These are phyloP conservation scores for Podabrus alpinus DNA, from an alignment of 2,888 invertebrate genomes.

Conservation along the genomic window DNA sequence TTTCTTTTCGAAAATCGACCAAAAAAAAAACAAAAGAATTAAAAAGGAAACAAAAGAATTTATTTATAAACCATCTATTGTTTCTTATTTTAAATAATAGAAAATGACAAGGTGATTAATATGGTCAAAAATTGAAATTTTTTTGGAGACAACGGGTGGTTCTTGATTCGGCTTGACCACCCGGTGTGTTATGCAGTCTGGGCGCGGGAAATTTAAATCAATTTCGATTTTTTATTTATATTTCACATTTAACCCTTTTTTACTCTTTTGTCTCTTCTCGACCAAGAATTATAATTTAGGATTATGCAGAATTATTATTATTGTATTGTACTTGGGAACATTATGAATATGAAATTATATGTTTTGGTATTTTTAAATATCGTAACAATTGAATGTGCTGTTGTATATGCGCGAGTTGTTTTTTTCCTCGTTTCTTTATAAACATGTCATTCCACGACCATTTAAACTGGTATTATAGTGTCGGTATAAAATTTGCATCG, in stretches of 20 bases:
- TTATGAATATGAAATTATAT: conserved; percentile 55
- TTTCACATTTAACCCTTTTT: conserved; percentile 13
- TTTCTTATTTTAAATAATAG: conserved; percentile 52
- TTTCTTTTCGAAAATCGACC: background rate
- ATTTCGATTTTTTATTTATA: conserved; percentile 9
- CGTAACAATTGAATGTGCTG: conserved; percentile 52
- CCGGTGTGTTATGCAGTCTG: conserved; percentile 40
- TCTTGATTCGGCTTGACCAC: conserved; percentile 44
- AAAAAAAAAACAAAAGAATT: conserved; percentile 7
- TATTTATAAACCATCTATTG: conserved; percentile 37
- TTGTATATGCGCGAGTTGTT: conserved; percentile 44
- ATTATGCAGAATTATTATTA: conserved; percentile 42
- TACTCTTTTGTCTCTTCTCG: conserved; percentile 1
- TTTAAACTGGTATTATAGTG: conserved; percentile 9
- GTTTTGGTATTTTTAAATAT: conserved; percentile 50
- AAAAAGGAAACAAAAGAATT: conserved; percentile 12
- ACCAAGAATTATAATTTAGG: conserved; percentile 34
- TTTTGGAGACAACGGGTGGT: conserved; percentile 50
- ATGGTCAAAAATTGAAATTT: conserved; percentile 54
- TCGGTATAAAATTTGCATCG: conserved; percentile 1
- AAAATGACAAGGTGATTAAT: conserved; percentile 55
- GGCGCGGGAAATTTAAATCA: conserved; percentile 43
- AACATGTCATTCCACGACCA: conserved; percentile 23
- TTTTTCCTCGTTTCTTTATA: conserved; percentile 24
- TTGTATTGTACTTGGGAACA: conserved; percentile 48